Percentiles rank a stretch among this genome's conserved stretches.
Evolutionary conservation across 2,888 invertebrate genomes (phyloP).

Genomic region (Brachycybe producta): DNA sequence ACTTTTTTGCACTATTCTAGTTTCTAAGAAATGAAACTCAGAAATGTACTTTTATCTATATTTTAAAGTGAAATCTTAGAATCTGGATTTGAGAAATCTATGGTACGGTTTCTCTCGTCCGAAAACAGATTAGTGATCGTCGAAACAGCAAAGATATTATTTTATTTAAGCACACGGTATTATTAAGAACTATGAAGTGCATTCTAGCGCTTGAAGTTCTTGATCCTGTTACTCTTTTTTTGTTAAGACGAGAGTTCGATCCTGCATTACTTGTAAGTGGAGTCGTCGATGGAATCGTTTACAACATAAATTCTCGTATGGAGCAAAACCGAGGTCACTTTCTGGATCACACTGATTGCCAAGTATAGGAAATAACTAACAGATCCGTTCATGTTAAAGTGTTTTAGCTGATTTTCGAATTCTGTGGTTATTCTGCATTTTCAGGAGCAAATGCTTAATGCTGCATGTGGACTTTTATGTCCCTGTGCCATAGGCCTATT

Average conservation of each 20-base stretch:
- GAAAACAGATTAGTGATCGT: background rate
- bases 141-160: conserved; percentile 8
- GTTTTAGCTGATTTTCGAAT: too few relatives aligned
- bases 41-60: background rate
- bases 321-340: too few relatives aligned
- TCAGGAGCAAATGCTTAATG: too few relatives aligned
- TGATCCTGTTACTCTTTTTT: background rate
- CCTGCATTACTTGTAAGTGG: background rate
- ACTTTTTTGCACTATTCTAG: too few relatives aligned
- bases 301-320: too few relatives aligned
- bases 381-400: too few relatives aligned
- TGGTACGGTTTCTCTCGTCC: background rate
- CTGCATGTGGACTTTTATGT: too few relatives aligned
- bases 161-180: conserved; percentile 9
- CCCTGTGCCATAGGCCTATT: too few relatives aligned
- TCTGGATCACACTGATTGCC: too few relatives aligned
- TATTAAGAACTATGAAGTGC: background rate
- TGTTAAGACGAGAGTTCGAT: background rate
- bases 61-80: conserved; percentile 10
- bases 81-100: background rate
- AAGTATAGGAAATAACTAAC: too few relatives aligned
- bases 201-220: background rate
- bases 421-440: too few relatives aligned
- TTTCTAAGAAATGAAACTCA: background rate
- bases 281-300: too few relatives aligned